A percentile compares a stretch with the other conserved stretches of the same genome.
Evolutionary conservation across 2,888 invertebrate genomes (phyloP).

Genomic region (Lysandra bellargus): DNA sequence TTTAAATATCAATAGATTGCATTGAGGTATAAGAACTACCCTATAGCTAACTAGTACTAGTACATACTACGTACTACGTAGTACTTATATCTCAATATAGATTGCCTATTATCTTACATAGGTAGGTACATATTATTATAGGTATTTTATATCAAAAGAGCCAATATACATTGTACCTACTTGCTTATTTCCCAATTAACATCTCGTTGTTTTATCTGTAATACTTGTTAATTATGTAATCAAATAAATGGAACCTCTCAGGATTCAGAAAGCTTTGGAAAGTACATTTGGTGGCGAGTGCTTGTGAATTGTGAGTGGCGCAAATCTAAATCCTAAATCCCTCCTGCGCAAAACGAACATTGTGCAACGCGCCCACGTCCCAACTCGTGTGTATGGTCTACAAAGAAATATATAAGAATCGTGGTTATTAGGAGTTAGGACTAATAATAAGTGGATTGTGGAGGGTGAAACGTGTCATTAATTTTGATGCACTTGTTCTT

Average conservation of each 20-base stretch:
- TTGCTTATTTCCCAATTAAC: too few relatives aligned
- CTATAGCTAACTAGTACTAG: too few relatives aligned
- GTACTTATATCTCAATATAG: too few relatives aligned
- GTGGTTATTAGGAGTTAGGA: conserved; percentile 31
- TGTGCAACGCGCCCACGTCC: conserved; percentile 4
- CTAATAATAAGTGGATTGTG: conserved; percentile 27
- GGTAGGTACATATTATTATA: too few relatives aligned
- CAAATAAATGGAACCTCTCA: not conserved
- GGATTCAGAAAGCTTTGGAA: not conserved
- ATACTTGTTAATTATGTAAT: too few relatives aligned
- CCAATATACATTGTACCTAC: too few relatives aligned
- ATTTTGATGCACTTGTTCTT: conserved; percentile 65
- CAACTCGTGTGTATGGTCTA: not conserved
- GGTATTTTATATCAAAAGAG: too few relatives aligned
- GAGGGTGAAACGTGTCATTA: conserved; percentile 58
- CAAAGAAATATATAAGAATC: conserved; percentile 20
- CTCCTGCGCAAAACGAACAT: not conserved
- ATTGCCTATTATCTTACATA: too few relatives aligned
- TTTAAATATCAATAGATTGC: too few relatives aligned
- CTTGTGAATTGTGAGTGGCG: not conserved
- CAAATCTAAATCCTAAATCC: not conserved
- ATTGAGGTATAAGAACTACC: too few relatives aligned
- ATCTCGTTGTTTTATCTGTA: too few relatives aligned
- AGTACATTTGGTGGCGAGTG: not conserved
- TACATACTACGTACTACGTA: too few relatives aligned